Percentiles rank a stretch among this genome's conserved stretches.
These are phyloP conservation scores for Aldabrachelys gigantea DNA, from an alignment of 2,113 vertebrate genomes.

Conservation along the genomic window DNA sequence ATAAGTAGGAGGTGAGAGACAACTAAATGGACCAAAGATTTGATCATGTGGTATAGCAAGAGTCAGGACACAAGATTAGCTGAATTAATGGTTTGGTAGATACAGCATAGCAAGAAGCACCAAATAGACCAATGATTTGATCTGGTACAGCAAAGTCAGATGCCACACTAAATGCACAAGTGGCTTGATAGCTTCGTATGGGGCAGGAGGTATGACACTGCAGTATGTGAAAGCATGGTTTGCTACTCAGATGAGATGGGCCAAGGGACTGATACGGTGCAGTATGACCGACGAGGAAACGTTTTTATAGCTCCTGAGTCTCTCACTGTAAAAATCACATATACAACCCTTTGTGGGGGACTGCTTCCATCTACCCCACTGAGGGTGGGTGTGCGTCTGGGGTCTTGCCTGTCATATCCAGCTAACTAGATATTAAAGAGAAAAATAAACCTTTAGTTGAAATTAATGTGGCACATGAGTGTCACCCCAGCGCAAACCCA, in stretches of 20 bases:
- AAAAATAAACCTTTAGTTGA: neutral
- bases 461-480: neutral
- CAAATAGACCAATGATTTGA: neutral
- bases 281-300: neutral
- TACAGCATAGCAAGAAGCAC: too few species aligned
- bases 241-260: neutral
- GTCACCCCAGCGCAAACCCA: neutral
- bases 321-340: too few species aligned
- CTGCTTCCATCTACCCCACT: neutral
- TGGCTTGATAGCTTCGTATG: neutral
- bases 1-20: fast-evolving
- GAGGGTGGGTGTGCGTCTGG: too few species aligned
- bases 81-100: neutral
- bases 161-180: neutral
- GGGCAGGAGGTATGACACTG: neutral
- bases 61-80: too few species aligned
- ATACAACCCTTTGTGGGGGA: too few species aligned
- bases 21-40: neutral
- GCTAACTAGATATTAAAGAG: neutral
- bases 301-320: too few species aligned
- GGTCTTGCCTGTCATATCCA: neutral
- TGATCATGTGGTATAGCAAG: neutral
- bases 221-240: neutral
- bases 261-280: neutral
- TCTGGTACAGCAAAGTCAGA: neutral